Conservation (phyloP, 2,888 invertebrate species). For the Patella ulyssiponensis region DNA sequence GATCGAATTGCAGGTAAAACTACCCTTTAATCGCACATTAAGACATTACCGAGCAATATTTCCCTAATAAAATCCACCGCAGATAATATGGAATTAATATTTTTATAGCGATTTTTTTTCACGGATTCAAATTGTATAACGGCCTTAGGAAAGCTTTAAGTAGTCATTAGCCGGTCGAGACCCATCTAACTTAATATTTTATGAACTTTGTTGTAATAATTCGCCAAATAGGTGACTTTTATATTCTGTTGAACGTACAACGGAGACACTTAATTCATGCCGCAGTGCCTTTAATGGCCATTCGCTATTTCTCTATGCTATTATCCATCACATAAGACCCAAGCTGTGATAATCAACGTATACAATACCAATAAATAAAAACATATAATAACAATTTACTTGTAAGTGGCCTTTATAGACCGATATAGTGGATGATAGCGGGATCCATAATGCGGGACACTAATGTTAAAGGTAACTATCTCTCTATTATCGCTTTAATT, state of each 20-base stretch:
- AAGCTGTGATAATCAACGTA: neutral
- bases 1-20: no score
- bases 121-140: no score
- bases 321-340: conserved; percentile 5
- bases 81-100: no score
- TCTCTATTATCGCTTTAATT: neutral
- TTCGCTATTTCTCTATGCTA: neutral
- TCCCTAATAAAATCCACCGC: no score
- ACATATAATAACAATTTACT: conserved; percentile 5
- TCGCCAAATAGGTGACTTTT: conserved; percentile 3
- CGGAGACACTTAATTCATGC: conserved; percentile 9
- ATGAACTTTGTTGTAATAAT: conserved; percentile 5
- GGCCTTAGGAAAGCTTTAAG: neutral
- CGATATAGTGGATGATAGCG: neutral
- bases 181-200: conserved; percentile 7
- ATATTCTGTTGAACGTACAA: conserved; percentile 7
- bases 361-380: conserved; percentile 12
- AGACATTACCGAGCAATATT: no score
- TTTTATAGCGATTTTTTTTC: no score
- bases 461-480: neutral
- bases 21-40: no score
- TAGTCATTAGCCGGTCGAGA: conserved; percentile 3
- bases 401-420: conserved; percentile 6
- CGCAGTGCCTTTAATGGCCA: neutral
- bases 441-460: neutral